Evolutionary conservation across 2,888 invertebrate genomes (phyloP).

Genomic region (Eristalinus sepulchralis): DNA sequence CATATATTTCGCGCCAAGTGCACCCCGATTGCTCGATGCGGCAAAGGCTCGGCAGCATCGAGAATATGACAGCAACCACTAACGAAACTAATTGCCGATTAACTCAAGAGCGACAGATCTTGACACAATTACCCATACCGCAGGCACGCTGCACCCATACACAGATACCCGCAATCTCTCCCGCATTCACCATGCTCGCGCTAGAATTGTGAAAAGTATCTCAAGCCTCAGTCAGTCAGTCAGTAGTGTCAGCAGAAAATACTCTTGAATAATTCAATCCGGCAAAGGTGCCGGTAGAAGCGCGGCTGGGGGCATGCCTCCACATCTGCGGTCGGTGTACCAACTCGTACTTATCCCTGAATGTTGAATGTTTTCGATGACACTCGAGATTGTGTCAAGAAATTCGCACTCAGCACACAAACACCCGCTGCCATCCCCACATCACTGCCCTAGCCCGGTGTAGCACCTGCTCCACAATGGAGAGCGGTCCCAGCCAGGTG

Average conservation of each 20-base stretch:
- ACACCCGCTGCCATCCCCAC: conserved; percentile 5
- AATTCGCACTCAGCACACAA: conserved; percentile 31
- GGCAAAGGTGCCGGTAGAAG: conserved; percentile 30
- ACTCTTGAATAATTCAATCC: conserved; percentile 57
- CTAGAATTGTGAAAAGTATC: conserved; percentile 34
- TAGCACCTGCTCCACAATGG: background rate
- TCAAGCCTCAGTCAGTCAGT: conserved; percentile 17
- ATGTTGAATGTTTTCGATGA: conserved; percentile 54
- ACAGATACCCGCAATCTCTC: conserved; percentile 7
- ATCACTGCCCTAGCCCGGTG: background rate
- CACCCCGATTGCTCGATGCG: background rate
- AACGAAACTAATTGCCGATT: conserved; percentile 56
- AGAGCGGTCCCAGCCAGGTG: conserved; percentile 26
- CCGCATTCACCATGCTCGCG: background rate
- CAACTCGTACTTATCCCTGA: conserved; percentile 33
- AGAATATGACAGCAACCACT: background rate
- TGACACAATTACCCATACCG: conserved; percentile 50
- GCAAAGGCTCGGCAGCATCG: background rate
- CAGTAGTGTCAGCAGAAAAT: conserved; percentile 12
- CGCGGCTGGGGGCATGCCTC: background rate
- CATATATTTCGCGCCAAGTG: background rate
- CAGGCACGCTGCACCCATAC: conserved; percentile 5
- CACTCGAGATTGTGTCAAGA: conserved; percentile 63
- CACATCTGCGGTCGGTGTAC: conserved; percentile 21
- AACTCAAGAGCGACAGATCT: conserved; percentile 59